Evolutionary conservation across 2,888 invertebrate genomes (phyloP).

Genomic region (Eupeodes latifasciatus): DNA sequence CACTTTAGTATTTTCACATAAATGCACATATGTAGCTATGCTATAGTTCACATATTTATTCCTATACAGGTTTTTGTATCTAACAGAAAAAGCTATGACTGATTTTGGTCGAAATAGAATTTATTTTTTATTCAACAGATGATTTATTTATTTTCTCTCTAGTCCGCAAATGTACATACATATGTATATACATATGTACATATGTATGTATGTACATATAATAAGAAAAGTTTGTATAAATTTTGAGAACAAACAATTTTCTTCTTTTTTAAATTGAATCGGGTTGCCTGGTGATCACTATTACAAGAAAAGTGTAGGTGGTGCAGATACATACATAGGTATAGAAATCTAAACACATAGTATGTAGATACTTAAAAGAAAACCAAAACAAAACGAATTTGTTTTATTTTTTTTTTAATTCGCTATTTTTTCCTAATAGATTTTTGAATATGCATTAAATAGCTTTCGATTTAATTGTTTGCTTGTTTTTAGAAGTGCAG

Average conservation of each 20-base stretch:
- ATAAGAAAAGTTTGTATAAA: constrained; percentile 26
- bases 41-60: constrained; percentile 51
- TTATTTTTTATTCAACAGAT: constrained; percentile 8
- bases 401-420: not conserved
- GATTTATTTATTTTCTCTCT: constrained; percentile 6
- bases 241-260: constrained; percentile 43
- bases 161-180: not conserved
- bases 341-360: not conserved
- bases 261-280: constrained; percentile 51
- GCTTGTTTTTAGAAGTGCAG: constrained; percentile 22
- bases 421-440: constrained; percentile 1
- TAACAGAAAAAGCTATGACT: constrained; percentile 53
- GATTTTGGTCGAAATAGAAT: constrained; percentile 33
- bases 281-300: constrained; percentile 14
- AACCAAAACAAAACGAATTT: not conserved
- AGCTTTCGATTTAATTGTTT: constrained; percentile 20
- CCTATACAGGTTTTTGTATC: constrained; percentile 36
- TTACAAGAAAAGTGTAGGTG: constrained; percentile 42
- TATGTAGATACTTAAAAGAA: not conserved
- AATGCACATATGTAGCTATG: not conserved
- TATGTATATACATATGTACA: no score
- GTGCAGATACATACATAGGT: not conserved
- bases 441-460: constrained; percentile 26
- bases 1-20: constrained; percentile 23
- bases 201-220: no score